Percentiles rank a stretch among this genome's conserved stretches.
Evolutionary conservation across 2,888 invertebrate genomes (phyloP).

Genomic region (Sphaeridia pumilis): DNA sequence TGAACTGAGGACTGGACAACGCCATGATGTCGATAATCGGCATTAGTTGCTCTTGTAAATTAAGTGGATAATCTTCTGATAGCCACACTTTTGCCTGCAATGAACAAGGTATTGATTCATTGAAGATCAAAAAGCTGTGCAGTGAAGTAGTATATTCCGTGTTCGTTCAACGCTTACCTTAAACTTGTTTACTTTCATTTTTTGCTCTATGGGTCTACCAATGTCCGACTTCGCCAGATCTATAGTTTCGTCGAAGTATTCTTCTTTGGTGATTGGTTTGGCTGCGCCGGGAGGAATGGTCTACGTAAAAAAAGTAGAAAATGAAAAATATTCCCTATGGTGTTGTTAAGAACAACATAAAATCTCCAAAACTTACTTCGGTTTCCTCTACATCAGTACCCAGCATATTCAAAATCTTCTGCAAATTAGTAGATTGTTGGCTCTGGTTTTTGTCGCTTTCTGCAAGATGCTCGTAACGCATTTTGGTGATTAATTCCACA

Average conservation of each 20-base stretch:
- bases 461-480: conserved; percentile 80
- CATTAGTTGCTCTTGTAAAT: conserved; percentile 91
- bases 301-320: neutral
- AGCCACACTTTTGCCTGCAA: conserved; percentile 79
- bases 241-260: conserved; percentile 66
- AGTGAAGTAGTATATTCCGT: too few species aligned
- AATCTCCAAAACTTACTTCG: neutral
- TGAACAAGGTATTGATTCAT: too few species aligned
- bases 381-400: conserved; percentile 15
- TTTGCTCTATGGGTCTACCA: conserved; percentile 71
- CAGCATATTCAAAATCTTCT: conserved; percentile 28
- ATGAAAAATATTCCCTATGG: too few species aligned
- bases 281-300: neutral
- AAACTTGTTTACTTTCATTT: conserved; percentile 79
- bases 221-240: conserved; percentile 69
- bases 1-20: conserved; percentile 93
- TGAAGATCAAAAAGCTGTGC: too few species aligned
- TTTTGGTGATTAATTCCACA: conserved; percentile 91
- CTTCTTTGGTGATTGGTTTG: conserved; percentile 45
- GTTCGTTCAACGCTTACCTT: conserved; percentile 48
- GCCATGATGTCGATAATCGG: conserved; percentile 98
- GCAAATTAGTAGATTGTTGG: conserved; percentile 23
- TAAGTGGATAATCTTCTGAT: conserved; percentile 84
- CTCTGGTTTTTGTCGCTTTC: conserved; percentile 27
- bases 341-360: too few species aligned